Base-by-base conservation (phyloP, 2,888 invertebrate species). In the Aradus depressus region DNA sequence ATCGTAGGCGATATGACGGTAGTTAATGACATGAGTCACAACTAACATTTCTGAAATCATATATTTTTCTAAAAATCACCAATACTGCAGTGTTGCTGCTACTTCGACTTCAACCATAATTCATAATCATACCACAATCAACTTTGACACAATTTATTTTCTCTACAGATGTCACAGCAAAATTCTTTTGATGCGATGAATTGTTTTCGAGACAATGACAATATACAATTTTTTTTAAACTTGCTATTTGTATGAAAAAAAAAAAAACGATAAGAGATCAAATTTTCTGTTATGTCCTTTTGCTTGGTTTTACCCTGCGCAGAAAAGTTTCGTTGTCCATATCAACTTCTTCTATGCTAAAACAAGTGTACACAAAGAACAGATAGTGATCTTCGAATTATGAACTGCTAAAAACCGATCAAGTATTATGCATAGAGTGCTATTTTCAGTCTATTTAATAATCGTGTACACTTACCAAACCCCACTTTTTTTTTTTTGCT, bases 171-270 rank as follows among this genome's bases (percentile, higher is more conserved):
- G 5, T 39, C 14, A n/a, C 23, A 39, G 22, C 21, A 19, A 21
- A 19, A 8, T 19, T 21, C 21, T 21, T 19, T 39, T 39, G n/a
- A 8, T 21, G 16, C 23, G 10, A 14, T 39, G 3, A 14, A 39
- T 6, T 25, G n/a, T 25, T 14, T 21, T 25, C 8, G 39, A 39
- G 39, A 39, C 21, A 21, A 44, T 44, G 44, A 34, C 44, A 32
- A 8, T 34, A 34, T 31, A 35, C 35, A 44, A 44, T 16, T 39
- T 25, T 39, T 44, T 34, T 4, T 21, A n/a, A 44, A 44, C 35
- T 44, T 44, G 35, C 44, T 35, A 44, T 19, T 23, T 12, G 21
- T 38, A 18, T 25, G 21, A 43, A 43, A 28, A 16, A 3, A 26
- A 14, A 43, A 14, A 41, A 50, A 42, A 42, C 8, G 21, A 28